Evolutionary conservation across 2,113 vertebrate genomes (phyloP).

Genomic region (Osmerus eperlanus): DNA sequence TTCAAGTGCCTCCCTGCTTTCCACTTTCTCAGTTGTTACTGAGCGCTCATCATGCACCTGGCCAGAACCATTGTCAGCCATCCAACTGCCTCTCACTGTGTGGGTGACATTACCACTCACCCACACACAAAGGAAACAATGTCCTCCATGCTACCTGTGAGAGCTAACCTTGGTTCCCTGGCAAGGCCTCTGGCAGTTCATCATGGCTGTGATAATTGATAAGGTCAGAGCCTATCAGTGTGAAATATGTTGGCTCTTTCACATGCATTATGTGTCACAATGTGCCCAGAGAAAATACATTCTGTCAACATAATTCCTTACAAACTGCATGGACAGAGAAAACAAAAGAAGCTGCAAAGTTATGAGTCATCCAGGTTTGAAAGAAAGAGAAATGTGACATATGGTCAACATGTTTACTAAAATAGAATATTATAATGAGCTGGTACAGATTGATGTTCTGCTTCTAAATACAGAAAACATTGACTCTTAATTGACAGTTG

Average conservation of each 20-base stretch:
- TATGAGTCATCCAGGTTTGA: conserved; percentile 14
- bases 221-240: conserved; percentile 23
- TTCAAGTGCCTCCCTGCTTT: conserved; percentile 34
- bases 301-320: conserved; percentile 25
- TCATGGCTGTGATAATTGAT: conserved; percentile 27
- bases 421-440: no score
- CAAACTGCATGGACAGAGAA: conserved; percentile 23
- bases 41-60: conserved; percentile 6
- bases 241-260: conserved; percentile 34
- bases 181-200: conserved; percentile 17
- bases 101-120: conserved; percentile 16
- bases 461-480: no score
- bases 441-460: no score
- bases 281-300: conserved; percentile 23
- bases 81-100: conserved; percentile 18
- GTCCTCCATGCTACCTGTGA: conserved; percentile 17
- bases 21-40: conserved; percentile 6
- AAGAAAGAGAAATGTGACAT: not conserved
- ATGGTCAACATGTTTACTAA: no score
- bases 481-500: no score
- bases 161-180: conserved; percentile 29
- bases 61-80: conserved; percentile 21
- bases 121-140: conserved; percentile 22
- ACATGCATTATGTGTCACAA: conserved; percentile 25
- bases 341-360: not conserved